phyloP scores from a whole-genome alignment of 2,113 vertebrate genomes.

The Eptatretus burgeri region DNA sequence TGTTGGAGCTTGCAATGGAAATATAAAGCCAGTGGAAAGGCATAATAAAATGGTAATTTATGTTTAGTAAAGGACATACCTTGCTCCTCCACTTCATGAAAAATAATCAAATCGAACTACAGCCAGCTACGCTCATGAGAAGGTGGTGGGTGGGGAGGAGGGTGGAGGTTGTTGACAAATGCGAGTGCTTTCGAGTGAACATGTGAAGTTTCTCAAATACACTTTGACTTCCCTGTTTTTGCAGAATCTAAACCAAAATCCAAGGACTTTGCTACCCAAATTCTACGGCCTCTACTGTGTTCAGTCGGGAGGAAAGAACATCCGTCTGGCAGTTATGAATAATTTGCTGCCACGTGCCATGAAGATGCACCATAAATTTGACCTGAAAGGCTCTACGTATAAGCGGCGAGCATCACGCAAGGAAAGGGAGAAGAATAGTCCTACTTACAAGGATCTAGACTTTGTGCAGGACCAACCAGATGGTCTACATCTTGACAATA shows the following conservation, averaged over 20 bases:
- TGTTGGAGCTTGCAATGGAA: too few species aligned
- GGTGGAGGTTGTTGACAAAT: too few species aligned
- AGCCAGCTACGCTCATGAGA: too few species aligned
- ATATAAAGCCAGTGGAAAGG: too few species aligned
- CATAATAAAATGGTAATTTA: too few species aligned
- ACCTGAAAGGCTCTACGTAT: slow-evolving; percentile 88
- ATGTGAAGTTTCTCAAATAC: too few species aligned
- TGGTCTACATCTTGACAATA: slow-evolving; percentile 55
- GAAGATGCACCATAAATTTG: slow-evolving; percentile 87
- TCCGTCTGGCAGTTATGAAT: slow-evolving; percentile 92
- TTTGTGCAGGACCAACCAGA: slow-evolving; percentile 75
- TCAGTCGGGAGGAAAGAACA: slow-evolving; percentile 89
- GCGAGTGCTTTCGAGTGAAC: too few species aligned
- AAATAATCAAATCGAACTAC: too few species aligned
- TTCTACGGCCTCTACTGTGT: slow-evolving; percentile 93
- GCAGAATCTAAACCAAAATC: slow-evolving; percentile 93
- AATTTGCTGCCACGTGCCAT: slow-evolving; percentile 68
- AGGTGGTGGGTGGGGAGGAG: too few species aligned
- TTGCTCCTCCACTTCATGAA: too few species aligned
- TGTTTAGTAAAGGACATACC: too few species aligned
- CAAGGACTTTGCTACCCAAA: slow-evolving; percentile 73
- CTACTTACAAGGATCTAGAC: slow-evolving; percentile 85
- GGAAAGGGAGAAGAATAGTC: slow-evolving; percentile 58
- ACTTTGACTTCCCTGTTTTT: too few species aligned
- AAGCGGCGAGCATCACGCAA: slow-evolving; percentile 80